These are phyloP conservation scores for Lycocerus yunnanus DNA, from an alignment of 2,888 invertebrate genomes.

Conservation along the genomic window DNA sequence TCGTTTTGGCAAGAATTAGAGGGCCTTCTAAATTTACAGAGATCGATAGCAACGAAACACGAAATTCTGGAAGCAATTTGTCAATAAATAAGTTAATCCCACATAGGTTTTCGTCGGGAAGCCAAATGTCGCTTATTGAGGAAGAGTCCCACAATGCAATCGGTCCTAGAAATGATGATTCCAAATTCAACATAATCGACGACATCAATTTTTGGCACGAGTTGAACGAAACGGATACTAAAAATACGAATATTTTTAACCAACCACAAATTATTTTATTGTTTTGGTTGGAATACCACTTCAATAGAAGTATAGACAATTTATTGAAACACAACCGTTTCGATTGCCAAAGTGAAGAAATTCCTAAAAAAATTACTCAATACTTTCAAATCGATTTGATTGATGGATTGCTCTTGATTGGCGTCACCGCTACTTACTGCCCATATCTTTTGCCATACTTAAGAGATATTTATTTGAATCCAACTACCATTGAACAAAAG, in stretches of 20 bases:
- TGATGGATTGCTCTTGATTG: conserved; percentile 62
- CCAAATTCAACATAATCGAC: not conserved
- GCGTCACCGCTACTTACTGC: conserved; percentile 62
- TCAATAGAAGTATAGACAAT: conserved; percentile 50
- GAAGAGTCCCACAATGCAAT: not conserved
- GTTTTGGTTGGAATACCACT: conserved; percentile 54
- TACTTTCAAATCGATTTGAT: conserved; percentile 61
- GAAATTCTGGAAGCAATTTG: not conserved
- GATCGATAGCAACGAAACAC: not conserved
- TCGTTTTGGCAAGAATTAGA: conserved; percentile 57
- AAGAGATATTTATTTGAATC: conserved; percentile 55
- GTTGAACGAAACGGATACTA: not conserved
- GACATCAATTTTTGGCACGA: not conserved
- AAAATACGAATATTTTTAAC: conserved; percentile 6
- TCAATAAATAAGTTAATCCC: not conserved
- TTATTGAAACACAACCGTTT: conserved; percentile 56
- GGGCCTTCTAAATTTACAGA: conserved; percentile 9
- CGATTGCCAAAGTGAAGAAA: conserved; percentile 49
- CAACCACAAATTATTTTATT: conserved; percentile 49
- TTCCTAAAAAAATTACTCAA: conserved; percentile 41
- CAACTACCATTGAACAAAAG: conserved; percentile 51
- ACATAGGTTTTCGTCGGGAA: not conserved
- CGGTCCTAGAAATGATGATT: not conserved
- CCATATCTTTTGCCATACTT: conserved; percentile 60
- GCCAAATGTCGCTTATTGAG: not conserved